These are phyloP conservation scores for Cherax destructor DNA, from an alignment of 1,140 invertebrate species.

Conservation along the genomic window DNA sequence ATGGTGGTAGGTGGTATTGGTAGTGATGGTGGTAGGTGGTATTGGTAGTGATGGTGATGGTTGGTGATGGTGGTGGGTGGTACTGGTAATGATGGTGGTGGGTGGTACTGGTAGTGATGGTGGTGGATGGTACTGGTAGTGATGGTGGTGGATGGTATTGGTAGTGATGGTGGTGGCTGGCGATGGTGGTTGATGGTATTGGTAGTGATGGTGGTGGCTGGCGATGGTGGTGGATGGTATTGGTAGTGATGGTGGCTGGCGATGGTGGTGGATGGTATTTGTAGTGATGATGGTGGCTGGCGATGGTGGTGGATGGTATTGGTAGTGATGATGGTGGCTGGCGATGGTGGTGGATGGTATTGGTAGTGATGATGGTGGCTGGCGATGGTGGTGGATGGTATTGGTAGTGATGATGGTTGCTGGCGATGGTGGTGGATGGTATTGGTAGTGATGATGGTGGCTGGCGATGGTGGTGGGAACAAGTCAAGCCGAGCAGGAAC, in stretches of 20 bases:
- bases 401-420: background rate
- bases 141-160: no score
- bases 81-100: no score
- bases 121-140: no score
- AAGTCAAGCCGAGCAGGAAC: slow-evolving; percentile 8
- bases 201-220: no score
- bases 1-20: no score
- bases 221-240: background rate
- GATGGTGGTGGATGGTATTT: background rate
- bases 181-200: no score
- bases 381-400: background rate
- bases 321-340: background rate
- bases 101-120: no score
- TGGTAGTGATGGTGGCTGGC: background rate
- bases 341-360: background rate
- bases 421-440: background rate
- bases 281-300: background rate
- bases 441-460: background rate
- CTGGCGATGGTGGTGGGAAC: background rate
- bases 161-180: no score
- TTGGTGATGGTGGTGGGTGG: no score
- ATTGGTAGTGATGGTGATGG: no score
- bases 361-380: slow-evolving; percentile 1
- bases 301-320: no score
- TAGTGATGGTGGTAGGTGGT: no score